Evolutionary conservation across 2,113 vertebrate genomes (phyloP).

Genomic region (Brachyhypopomus gauderio): DNA sequence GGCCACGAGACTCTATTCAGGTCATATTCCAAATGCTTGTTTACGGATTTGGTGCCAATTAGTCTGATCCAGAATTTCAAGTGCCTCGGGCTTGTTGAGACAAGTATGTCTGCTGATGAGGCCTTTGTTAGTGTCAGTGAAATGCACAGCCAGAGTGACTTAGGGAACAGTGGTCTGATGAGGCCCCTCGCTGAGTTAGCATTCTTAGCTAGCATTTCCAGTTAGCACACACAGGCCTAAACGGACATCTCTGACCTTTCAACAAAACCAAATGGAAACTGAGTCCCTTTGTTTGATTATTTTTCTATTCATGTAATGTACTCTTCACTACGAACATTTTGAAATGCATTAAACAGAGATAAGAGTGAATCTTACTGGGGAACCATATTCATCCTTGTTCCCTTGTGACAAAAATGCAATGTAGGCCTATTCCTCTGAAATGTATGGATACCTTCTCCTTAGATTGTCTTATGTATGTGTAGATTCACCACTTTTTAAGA

Average conservation of each 20-base stretch:
- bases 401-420: too few relatives aligned
- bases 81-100: conserved; percentile 1
- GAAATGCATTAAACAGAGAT: too few relatives aligned
- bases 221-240: background rate
- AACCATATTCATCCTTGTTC: too few relatives aligned
- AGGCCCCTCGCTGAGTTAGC: background rate
- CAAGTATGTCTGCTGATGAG: background rate
- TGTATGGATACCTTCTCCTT: too few relatives aligned
- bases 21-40: background rate
- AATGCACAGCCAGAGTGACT: background rate
- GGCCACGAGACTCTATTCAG: background rate
- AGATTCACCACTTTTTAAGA: too few relatives aligned
- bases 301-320: background rate
- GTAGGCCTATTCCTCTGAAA: too few relatives aligned
- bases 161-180: background rate
- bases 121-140: background rate
- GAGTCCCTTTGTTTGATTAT: background rate
- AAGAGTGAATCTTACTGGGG: too few relatives aligned
- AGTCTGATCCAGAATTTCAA: background rate
- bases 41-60: conserved; percentile 1
- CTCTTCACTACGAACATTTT: too few relatives aligned
- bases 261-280: background rate
- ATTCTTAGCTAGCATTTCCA: background rate
- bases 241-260: background rate
- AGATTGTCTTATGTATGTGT: too few relatives aligned